Percentiles rank a stretch among this genome's conserved stretches.
Evolutionary conservation across 1,140 invertebrate species (phyloP).

Genomic region (Tyrophagus putrescentiae): DNA sequence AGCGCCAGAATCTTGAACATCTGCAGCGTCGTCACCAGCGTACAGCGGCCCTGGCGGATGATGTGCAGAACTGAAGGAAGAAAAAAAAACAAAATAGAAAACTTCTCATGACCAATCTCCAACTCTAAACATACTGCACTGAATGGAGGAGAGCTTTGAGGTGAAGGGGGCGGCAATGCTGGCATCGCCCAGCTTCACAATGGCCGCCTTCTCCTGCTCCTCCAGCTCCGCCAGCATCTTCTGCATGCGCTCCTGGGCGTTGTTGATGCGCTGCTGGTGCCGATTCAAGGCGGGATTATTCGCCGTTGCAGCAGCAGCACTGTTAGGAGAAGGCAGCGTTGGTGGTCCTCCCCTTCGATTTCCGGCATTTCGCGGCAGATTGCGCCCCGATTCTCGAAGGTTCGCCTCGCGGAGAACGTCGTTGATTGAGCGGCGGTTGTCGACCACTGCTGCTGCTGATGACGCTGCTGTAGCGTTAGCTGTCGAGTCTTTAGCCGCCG

Average conservation of each 20-base stretch:
- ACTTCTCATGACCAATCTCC: neutral
- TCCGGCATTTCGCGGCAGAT: no score
- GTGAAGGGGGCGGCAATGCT: conserved; percentile 98
- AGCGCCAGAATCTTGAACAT: conserved; percentile 99
- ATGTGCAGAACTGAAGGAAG: conserved; percentile 74
- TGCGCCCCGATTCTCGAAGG: neutral
- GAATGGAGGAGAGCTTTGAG: conserved; percentile 87
- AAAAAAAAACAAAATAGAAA: conserved; percentile 14
- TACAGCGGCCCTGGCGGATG: conserved; percentile 97
- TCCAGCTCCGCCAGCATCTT: conserved; percentile 76
- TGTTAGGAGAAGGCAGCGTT: neutral
- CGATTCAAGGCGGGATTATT: neutral
- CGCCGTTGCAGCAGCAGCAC: neutral
- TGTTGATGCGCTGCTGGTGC: conserved; percentile 10
- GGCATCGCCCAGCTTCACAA: conserved; percentile 92
- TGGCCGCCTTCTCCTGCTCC: conserved; percentile 66
- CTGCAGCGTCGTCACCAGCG: conserved; percentile 92
- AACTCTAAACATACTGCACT: conserved; percentile 59
- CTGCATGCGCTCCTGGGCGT: conserved; percentile 42
- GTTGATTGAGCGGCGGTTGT: conserved; percentile 14
- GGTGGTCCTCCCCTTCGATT: neutral
- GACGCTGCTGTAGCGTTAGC: neutral
- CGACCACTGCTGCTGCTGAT: neutral
- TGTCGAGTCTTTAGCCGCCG: neutral
- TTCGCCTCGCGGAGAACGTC: conserved; percentile 7